Evolutionary conservation across 1,140 invertebrate species (phyloP).

Genomic region (Melanaphis sacchari): DNA sequence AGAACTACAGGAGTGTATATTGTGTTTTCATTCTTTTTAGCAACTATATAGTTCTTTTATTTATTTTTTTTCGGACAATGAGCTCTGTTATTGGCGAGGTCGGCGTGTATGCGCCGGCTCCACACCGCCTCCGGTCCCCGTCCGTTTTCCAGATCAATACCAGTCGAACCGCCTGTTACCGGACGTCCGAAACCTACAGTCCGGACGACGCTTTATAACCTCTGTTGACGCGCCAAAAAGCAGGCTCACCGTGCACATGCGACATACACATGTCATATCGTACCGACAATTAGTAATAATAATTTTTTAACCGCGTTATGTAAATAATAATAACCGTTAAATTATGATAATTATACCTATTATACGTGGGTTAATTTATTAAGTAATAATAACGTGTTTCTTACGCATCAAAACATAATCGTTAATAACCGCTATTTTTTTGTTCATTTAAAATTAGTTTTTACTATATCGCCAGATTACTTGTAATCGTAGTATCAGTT

Average conservation of each 20-base stretch:
- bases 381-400: neutral
- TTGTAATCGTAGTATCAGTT: neutral
- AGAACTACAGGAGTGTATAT: neutral
- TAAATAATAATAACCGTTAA: neutral
- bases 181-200: constrained; percentile 28
- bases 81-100: constrained; percentile 55
- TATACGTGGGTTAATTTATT: neutral
- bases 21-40: neutral
- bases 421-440: neutral
- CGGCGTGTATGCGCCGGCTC: constrained; percentile 50
- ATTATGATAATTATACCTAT: neutral
- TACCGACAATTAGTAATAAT: neutral
- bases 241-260: too few species aligned
- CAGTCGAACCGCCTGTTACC: neutral
- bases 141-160: constrained; percentile 52
- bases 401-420: neutral
- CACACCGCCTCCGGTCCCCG: constrained; percentile 39
- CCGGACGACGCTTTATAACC: neutral
- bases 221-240: neutral
- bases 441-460: neutral
- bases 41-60: neutral
- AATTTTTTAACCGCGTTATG: neutral
- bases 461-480: neutral
- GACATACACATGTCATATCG: neutral
- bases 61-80: constrained; percentile 44